Conservation (phyloP, 2,113 vertebrate genomes). For the Odobenus rosmarus region DNA sequence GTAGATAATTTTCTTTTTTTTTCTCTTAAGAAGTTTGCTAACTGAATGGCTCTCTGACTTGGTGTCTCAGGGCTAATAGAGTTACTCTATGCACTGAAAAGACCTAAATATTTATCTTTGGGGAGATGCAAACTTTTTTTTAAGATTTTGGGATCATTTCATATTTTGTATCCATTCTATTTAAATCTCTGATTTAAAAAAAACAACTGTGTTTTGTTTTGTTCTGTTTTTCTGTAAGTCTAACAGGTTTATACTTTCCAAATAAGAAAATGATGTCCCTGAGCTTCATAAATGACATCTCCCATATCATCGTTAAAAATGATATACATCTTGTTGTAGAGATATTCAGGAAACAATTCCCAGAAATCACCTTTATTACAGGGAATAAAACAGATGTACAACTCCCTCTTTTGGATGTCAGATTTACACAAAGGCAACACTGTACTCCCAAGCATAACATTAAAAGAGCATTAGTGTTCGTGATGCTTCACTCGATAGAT, state of each 20-base stretch:
- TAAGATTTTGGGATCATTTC: neutral
- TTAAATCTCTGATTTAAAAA: neutral
- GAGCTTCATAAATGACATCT: constrained; percentile 63
- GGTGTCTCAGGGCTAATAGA: neutral
- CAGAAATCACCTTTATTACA: constrained; percentile 61
- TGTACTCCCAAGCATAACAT: neutral
- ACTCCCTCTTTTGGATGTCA: neutral
- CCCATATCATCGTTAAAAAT: constrained; percentile 72
- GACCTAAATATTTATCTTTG: neutral
- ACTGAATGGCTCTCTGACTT: neutral
- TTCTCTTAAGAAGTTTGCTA: neutral
- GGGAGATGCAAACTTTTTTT: neutral
- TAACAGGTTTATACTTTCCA: constrained; percentile 58
- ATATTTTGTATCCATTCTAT: neutral
- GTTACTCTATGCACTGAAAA: neutral
- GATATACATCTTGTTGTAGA: constrained; percentile 37
- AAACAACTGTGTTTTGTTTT: neutral
- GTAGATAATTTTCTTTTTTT: neutral
- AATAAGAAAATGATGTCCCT: constrained; percentile 62
- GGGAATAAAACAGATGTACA: constrained; percentile 66
- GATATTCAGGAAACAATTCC: constrained; percentile 68
- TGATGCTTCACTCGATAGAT: constrained; percentile 15
- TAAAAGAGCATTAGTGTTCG: constrained; percentile 12
- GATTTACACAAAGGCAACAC: constrained; percentile 63
- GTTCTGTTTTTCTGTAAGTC: neutral